These are phyloP conservation scores for roundworm (Caenorhabditis elegans) DNA, from an alignment of 1,140 invertebrate genomes.

Conservation along the genomic window DNA sequence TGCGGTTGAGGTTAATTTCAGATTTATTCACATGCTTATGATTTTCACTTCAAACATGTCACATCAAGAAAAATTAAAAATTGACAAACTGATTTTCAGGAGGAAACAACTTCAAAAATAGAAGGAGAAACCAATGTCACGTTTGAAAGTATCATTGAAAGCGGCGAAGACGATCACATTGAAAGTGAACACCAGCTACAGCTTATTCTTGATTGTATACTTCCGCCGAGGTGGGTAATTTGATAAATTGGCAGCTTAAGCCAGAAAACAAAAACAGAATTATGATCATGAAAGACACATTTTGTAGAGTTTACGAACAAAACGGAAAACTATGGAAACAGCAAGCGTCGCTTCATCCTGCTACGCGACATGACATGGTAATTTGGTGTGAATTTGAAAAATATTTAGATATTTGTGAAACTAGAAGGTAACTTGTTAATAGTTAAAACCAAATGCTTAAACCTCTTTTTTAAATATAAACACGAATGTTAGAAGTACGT, in stretches of 20 bases:
- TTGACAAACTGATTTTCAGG: no score
- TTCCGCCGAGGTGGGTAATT: slow-evolving; percentile 77
- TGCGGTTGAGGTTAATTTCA: no score
- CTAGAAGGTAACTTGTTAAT: no score
- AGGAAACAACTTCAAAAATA: background rate
- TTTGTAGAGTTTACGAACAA: slow-evolving; percentile 74
- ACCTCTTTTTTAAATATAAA: no score
- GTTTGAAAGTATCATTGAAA: slow-evolving; percentile 12
- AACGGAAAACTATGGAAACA: slow-evolving; percentile 70
- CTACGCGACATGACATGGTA: slow-evolving; percentile 85
- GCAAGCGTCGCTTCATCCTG: slow-evolving; percentile 85
- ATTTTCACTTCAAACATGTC: no score
- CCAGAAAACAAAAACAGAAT: background rate
- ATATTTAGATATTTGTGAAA: no score
- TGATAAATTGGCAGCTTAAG: background rate
- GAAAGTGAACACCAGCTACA: slow-evolving; percentile 69
- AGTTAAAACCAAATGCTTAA: no score
- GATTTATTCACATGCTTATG: no score
- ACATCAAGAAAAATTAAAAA: no score
- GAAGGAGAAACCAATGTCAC: background rate
- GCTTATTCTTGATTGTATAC: slow-evolving; percentile 90
- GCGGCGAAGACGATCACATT: slow-evolving; percentile 28
- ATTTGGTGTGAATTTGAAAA: no score
- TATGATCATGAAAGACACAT: background rate
- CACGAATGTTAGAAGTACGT: background rate